These are phyloP conservation scores for Dromaius novaehollandiae DNA, from an alignment of 2,113 vertebrate genomes.

Conservation along the genomic window DNA sequence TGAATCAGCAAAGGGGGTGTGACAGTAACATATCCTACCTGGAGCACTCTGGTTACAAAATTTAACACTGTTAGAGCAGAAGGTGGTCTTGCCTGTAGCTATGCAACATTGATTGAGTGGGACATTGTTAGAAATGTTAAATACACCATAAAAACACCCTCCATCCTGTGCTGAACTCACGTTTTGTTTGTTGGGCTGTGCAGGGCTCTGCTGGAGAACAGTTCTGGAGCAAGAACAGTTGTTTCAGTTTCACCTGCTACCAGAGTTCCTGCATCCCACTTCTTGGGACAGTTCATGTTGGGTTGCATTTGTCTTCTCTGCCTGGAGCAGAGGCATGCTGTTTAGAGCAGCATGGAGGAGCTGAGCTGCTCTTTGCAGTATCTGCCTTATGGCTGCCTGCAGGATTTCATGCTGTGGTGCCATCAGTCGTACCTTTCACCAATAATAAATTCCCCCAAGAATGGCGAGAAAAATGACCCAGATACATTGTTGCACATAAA, in stretches of 20 bases:
- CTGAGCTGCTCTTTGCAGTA: background rate
- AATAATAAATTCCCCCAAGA: constrained; percentile 1
- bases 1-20: background rate
- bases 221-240: background rate
- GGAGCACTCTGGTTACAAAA: background rate
- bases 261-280: background rate
- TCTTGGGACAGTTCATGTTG: background rate
- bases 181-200: background rate
- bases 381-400: background rate
- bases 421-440: constrained; percentile 16
- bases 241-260: background rate
- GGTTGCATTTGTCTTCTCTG: background rate
- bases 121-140: background rate
- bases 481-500: constrained; percentile 22
- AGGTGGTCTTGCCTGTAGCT: background rate
- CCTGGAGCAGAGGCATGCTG: background rate
- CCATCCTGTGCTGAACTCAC: background rate
- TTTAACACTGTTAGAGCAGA: background rate
- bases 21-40: background rate
- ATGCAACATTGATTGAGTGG: background rate
- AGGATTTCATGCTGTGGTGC: background rate
- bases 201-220: background rate
- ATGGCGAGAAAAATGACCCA: constrained; percentile 42
- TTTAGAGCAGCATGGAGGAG: background rate
- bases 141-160: background rate